phyloP scores from a whole-genome alignment of 2,888 invertebrate genomes.

The Volucella inflata region DNA sequence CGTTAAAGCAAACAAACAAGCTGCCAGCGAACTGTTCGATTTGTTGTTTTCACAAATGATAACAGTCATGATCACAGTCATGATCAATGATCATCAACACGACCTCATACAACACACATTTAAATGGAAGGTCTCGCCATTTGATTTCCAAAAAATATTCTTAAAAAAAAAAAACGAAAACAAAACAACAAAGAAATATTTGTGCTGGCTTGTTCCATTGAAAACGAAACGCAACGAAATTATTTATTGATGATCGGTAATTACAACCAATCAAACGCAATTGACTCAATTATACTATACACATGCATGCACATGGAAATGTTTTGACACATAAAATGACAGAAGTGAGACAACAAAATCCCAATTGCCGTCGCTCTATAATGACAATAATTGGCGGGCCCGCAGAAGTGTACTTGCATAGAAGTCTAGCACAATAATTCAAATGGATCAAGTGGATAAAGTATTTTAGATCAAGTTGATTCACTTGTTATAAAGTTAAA shows the following conservation, averaged over 20 bases:
- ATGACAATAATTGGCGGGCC: background rate
- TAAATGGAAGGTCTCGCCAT: background rate
- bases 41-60: background rate
- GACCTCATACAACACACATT: slow-evolving; percentile 5
- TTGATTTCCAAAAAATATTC: slow-evolving; percentile 9
- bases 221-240: slow-evolving; percentile 14
- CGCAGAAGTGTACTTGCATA: slow-evolving; percentile 7
- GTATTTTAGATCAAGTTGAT: slow-evolving; percentile 34
- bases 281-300: slow-evolving; percentile 61
- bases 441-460: slow-evolving; percentile 41
- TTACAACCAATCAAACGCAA: slow-evolving; percentile 63
- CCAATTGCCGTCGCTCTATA: background rate
- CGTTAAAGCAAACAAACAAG: background rate
- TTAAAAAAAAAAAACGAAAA: background rate
- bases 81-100: too few relatives aligned
- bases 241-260: slow-evolving; percentile 39
- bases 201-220: slow-evolving; percentile 30
- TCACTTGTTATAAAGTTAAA: slow-evolving; percentile 8
- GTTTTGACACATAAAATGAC: background rate
- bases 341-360: background rate
- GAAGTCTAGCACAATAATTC: slow-evolving; percentile 10
- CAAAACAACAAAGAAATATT: too few relatives aligned
- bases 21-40: too few relatives aligned
- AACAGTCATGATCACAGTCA: background rate
- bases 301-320: background rate